Evolutionary conservation across 2,888 invertebrate species (phyloP).

Genomic region (Mesoligia furuncula): DNA sequence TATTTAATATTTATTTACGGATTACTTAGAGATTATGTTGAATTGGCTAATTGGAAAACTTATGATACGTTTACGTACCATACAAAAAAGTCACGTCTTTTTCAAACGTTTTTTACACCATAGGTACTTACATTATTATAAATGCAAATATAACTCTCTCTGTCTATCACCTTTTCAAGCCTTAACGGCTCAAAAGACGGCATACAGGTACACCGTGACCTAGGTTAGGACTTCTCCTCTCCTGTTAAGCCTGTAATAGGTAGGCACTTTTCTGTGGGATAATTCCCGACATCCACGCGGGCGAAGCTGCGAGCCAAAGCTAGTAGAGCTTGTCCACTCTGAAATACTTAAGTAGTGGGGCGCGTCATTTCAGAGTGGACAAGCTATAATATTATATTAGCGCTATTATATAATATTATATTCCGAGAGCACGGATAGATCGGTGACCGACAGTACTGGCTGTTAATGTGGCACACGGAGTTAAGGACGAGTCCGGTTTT

Average conservation of each 20-base stretch:
- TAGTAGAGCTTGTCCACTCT: too few species aligned
- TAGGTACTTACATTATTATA: too few species aligned
- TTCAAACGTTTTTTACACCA: background rate
- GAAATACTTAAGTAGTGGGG: too few species aligned
- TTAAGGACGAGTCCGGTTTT: background rate
- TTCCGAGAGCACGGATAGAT: background rate
- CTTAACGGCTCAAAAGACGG: background rate
- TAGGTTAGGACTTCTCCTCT: background rate
- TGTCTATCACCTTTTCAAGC: background rate
- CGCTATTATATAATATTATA: too few species aligned
- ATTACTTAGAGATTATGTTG: background rate
- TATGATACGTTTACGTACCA: background rate
- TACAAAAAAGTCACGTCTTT: background rate
- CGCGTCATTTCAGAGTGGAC: too few species aligned
- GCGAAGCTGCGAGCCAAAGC: background rate
- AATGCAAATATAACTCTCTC: background rate
- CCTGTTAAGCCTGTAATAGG: too few species aligned
- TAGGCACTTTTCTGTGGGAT: background rate
- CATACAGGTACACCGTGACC: background rate
- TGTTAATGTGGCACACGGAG: background rate
- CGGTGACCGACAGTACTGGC: background rate
- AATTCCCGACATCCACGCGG: background rate
- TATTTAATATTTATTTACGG: background rate
- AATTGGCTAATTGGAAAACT: background rate
- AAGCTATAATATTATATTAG: background rate